These are phyloP conservation scores for Clangula hyemalis DNA, from an alignment of 2,797 vertebrate species.

Conservation along the genomic window DNA sequence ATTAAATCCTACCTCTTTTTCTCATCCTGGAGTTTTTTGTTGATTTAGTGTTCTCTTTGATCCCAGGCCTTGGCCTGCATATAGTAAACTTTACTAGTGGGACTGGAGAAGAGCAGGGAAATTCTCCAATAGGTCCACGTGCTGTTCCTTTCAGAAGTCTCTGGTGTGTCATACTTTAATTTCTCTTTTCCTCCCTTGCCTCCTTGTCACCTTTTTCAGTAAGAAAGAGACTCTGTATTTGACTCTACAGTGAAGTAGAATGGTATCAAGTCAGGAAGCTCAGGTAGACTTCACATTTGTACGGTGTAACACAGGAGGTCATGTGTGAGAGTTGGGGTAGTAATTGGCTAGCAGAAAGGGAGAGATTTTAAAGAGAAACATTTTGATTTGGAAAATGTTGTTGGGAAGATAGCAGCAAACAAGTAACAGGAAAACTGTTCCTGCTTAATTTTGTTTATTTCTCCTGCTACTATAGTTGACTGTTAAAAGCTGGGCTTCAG, in stretches of 20 bases:
- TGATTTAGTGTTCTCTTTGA: constrained; percentile 5
- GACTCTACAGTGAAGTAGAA: not conserved
- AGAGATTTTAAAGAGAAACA: not conserved
- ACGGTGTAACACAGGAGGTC: not conserved
- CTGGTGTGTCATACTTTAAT: not conserved
- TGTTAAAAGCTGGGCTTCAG: not conserved
- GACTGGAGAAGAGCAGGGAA: not conserved
- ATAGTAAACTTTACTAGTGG: not conserved
- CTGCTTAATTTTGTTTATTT: not conserved
- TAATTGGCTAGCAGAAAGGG: not conserved
- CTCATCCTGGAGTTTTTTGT: not conserved
- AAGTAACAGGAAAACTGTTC: not conserved
- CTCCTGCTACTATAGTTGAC: not conserved
- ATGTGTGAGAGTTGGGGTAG: not conserved
- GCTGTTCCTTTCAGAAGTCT: not conserved
- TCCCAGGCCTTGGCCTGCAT: not conserved
- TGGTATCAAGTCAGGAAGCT: not conserved
- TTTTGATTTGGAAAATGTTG: not conserved
- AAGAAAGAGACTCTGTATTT: not conserved
- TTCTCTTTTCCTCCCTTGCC: not conserved
- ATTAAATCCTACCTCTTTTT: constrained; percentile 20
- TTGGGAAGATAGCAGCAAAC: not conserved
- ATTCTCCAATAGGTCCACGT: not conserved
- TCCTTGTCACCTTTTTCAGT: not conserved
- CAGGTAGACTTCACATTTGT: not conserved